Conservation (phyloP, 2,113 vertebrate genomes). For the Neolamprologus devosi region DNA sequence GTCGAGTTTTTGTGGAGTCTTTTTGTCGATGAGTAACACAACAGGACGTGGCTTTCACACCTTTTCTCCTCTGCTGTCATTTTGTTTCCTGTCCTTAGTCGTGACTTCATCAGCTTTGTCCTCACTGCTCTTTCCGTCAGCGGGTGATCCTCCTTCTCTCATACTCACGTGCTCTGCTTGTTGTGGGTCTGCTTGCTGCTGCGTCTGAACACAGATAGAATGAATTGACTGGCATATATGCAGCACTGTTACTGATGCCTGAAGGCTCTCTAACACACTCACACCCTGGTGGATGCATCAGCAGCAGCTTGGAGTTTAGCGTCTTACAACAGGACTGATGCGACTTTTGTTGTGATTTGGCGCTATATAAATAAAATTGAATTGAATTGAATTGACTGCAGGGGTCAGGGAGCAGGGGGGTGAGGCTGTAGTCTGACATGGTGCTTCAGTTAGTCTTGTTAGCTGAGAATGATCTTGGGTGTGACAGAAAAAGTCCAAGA, state of each 20-base stretch:
- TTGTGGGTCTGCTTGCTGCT: background rate
- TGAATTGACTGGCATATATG: background rate
- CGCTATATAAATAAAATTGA: too few species aligned
- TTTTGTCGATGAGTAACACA: background rate
- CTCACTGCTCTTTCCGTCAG: background rate
- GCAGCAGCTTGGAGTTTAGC: background rate
- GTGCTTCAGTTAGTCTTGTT: background rate
- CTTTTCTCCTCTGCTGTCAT: background rate
- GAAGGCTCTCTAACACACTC: background rate
- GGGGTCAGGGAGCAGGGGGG: background rate
- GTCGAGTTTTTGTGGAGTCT: background rate
- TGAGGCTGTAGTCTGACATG: background rate
- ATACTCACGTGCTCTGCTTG: background rate
- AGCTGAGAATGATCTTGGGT: background rate
- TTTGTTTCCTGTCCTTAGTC: background rate
- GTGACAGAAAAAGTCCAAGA: background rate
- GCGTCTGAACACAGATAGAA: background rate
- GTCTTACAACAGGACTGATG: background rate
- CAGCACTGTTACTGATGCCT: background rate
- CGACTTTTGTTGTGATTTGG: too few species aligned
- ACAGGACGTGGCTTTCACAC: conserved; percentile 4
- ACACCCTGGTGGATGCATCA: background rate
- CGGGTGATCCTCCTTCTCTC: background rate
- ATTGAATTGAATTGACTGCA: background rate
- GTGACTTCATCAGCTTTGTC: background rate